A percentile compares a stretch with the other conserved stretches of the same genome.
Evolutionary conservation across 37 sponge, comb jelly and placozoan genomes (phyloP).

Genomic region (Eunapius fragilis): DNA sequence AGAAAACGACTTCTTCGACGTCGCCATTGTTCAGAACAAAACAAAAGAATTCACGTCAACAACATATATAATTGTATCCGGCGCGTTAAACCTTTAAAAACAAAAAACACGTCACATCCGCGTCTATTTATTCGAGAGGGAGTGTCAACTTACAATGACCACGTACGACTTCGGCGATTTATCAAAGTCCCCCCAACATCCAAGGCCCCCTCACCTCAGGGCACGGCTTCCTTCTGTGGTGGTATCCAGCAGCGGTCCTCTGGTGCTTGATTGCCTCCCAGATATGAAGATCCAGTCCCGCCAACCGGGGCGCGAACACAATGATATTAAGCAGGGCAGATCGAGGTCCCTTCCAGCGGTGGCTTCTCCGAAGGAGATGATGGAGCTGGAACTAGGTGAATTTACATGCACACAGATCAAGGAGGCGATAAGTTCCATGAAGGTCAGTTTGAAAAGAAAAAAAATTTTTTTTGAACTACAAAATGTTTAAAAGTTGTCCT

Average conservation of each 20-base stretch:
- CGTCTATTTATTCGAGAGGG: not conserved
- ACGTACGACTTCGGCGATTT: not conserved
- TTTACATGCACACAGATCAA: not conserved
- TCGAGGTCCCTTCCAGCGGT: not conserved
- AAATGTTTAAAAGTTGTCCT: not conserved
- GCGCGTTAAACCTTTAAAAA: not conserved
- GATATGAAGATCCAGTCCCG: not conserved
- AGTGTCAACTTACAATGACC: not conserved
- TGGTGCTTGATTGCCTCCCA: not conserved
- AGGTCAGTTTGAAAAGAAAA: not conserved
- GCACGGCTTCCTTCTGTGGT: not conserved
- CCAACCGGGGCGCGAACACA: not conserved
- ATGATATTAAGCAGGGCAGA: not conserved
- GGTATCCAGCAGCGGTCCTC: not conserved
- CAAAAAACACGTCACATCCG: not conserved
- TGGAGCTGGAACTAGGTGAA: not conserved
- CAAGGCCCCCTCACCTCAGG: not conserved
- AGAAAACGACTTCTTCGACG: conserved; percentile 7
- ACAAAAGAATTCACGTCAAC: not conserved
- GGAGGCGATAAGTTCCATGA: not conserved
- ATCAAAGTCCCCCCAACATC: not conserved
- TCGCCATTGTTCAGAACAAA: not conserved
- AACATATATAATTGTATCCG: no score
- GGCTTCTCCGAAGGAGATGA: not conserved
- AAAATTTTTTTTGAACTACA: not conserved